Percentiles rank a stretch among this genome's conserved stretches.
These are phyloP conservation scores for Vanacampus margaritifer DNA, from an alignment of 2,113 vertebrate genomes.

Conservation along the genomic window DNA sequence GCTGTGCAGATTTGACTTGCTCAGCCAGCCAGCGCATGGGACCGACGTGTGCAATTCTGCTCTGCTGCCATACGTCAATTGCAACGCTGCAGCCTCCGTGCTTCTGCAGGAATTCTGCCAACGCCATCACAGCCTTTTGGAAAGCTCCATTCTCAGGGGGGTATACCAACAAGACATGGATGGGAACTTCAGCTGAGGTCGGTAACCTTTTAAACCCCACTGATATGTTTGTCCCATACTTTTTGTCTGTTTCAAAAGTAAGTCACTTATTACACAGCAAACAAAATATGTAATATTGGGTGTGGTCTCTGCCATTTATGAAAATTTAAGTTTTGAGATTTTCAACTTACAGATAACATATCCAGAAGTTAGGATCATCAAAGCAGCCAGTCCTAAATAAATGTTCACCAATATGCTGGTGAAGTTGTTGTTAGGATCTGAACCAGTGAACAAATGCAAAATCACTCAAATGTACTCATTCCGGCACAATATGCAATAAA, in stretches of 20 bases:
- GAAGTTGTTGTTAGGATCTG: not conserved
- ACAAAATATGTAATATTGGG: not conserved
- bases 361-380: constrained; percentile 37
- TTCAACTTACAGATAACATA: constrained; percentile 51
- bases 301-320: too few relatives aligned
- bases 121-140: constrained; percentile 65
- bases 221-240: not conserved
- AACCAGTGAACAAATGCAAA: not conserved
- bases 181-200: not conserved
- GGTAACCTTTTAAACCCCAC: constrained; percentile 5
- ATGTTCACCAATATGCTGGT: not conserved
- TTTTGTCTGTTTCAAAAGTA: constrained; percentile 26
- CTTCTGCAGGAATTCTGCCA: constrained; percentile 75
- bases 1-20: constrained; percentile 63
- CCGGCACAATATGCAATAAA: not conserved
- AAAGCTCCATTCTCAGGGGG: constrained; percentile 67
- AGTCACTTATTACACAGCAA: too few relatives aligned
- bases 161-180: constrained; percentile 75
- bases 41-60: constrained; percentile 73
- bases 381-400: constrained; percentile 19
- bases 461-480: not conserved
- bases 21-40: constrained; percentile 76
- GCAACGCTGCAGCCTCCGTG: constrained; percentile 66
- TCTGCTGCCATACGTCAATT: constrained; percentile 78
- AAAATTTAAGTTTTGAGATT: not conserved